Base-by-base conservation (phyloP, 2,797 vertebrate genomes). In the Sternotherus odoratus region DNA sequence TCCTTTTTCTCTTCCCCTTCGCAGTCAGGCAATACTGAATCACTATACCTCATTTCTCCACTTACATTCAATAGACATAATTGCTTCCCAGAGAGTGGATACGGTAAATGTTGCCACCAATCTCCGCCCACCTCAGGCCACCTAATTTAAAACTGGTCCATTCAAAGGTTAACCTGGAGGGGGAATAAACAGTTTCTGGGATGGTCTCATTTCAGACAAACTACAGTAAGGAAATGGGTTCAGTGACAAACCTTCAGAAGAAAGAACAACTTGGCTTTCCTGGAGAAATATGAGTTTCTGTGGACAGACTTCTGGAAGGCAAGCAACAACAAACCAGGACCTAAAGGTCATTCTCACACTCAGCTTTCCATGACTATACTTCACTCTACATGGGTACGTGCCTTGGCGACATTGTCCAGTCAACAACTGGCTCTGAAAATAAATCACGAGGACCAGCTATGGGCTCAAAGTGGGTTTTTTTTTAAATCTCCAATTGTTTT, bases 1-100 rank as follows among this genome's bases (percentile, higher is more conserved):
- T 1, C 0, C 6, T 49, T 0, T 17, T 79, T 2, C 54, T 23
- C 49, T 75, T 26, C 56, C 60, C 33, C 60, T n/a, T 63, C 66
- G 6, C 21, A 72, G 66, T 23, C 36, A 72, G 24, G 23, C 36
- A 39, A 72, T 24, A 39, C 4, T 39, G 36, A 72, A 72, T 72
- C 36, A 3, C 23, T 72, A 26, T 72, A 43, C 6, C 63, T 24
- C 23, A 43, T 72, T 69, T 43, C 66, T 72, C 39, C 3, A 12
- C 21, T 43, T 72, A 23, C 36, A 72, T 8, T 19, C 36, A 43
- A 43, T 13, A 72, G 63, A 66, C n/a, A 19, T 19, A 36, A 66
- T 16, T 12, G 66, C 36, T 72, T 72, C 66, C 12, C 39, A 39
- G 66, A 72, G 39, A 39, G 66, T 11, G 13, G 39, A 72, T 72